Evolutionary conservation across 2,888 invertebrate genomes (phyloP).

Genomic region (Lathronympha strigana): DNA sequence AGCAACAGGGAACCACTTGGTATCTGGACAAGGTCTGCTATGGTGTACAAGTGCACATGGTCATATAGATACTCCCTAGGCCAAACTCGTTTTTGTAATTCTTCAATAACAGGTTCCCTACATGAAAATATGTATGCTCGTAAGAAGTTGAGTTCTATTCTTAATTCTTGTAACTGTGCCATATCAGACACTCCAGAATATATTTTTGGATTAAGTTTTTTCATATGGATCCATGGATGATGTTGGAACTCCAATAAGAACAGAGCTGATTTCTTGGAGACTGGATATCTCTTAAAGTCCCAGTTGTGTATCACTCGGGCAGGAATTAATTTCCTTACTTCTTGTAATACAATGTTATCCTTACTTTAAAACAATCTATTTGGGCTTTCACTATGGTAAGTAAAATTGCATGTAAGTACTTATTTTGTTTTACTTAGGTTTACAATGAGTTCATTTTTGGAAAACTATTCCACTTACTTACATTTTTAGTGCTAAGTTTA

Average conservation of each 20-base stretch:
- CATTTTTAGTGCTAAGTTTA: no score
- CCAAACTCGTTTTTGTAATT: slow-evolving; percentile 92
- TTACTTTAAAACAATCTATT: no score
- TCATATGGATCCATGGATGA: slow-evolving; percentile 90
- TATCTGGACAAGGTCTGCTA: slow-evolving; percentile 92
- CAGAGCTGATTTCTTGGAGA: slow-evolving; percentile 89
- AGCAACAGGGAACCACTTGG: slow-evolving; percentile 90
- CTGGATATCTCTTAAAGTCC: slow-evolving; percentile 93
- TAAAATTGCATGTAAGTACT: no score
- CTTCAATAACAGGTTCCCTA: slow-evolving; percentile 94
- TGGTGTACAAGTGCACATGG: slow-evolving; percentile 95
- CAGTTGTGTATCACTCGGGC: slow-evolving; percentile 96
- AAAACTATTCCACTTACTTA: no score
- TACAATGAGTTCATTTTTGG: no score
- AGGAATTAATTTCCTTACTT: no score
- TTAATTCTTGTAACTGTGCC: slow-evolving; percentile 90
- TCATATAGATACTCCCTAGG: slow-evolving; percentile 96
- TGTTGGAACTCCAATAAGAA: slow-evolving; percentile 92
- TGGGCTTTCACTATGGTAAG: no score
- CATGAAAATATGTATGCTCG: slow-evolving; percentile 97
- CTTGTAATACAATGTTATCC: no score
- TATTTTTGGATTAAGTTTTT: slow-evolving; percentile 91
- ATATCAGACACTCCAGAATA: slow-evolving; percentile 94
- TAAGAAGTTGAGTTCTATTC: slow-evolving; percentile 94
- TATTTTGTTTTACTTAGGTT: no score